Percentiles rank a stretch among this genome's conserved stretches.
Evolutionary conservation across 2,888 invertebrate genomes (phyloP).

Genomic region (Spilarctia lutea): DNA sequence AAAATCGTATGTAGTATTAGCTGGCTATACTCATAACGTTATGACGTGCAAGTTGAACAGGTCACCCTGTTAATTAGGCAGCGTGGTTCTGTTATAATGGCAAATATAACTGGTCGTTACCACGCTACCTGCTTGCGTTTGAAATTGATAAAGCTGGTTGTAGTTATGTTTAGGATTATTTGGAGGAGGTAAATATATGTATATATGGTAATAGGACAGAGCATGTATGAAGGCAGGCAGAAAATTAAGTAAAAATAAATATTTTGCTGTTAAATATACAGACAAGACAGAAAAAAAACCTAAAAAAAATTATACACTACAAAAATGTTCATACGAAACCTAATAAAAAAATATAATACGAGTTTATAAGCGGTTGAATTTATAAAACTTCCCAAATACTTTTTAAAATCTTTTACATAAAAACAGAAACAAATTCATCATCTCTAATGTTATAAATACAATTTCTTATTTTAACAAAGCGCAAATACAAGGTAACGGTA

Average conservation of each 20-base stretch:
- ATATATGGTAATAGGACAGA: neutral
- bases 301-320: no score
- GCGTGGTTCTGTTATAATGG: constrained; percentile 55
- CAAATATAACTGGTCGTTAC: constrained; percentile 49
- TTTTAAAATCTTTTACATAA: no score
- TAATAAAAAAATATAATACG: no score
- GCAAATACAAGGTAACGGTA: no score
- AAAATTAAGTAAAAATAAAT: neutral
- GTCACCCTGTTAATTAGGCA: constrained; percentile 53
- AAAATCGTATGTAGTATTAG: constrained; percentile 1
- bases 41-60: constrained; percentile 31
- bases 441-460: no score
- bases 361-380: no score
- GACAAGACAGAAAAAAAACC: no score
- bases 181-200: constrained; percentile 34
- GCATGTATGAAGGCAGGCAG: neutral
- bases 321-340: no score
- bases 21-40: constrained; percentile 2
- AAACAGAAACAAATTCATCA: no score
- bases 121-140: constrained; percentile 56
- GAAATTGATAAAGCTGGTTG: constrained; percentile 53
- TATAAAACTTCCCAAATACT: no score
- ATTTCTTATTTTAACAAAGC: no score
- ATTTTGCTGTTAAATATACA: neutral
- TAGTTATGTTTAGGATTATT: neutral